These are phyloP conservation scores for Caenorhabditis plicata DNA, from an alignment of 2,888 invertebrate species.

Conservation along the genomic window DNA sequence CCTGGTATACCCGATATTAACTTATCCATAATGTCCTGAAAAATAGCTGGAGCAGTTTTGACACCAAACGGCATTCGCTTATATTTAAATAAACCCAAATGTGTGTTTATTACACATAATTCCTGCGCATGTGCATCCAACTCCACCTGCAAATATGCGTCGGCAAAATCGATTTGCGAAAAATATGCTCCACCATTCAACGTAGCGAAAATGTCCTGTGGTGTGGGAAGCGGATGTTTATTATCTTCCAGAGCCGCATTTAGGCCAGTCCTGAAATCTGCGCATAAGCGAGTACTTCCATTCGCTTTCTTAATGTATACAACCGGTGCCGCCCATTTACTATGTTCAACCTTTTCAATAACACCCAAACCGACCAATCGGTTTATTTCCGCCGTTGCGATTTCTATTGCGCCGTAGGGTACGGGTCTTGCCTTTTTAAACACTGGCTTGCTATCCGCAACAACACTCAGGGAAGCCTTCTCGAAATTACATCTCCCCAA, in stretches of 20 bases:
- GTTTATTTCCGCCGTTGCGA: constrained; percentile 37
- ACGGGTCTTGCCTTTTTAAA: constrained; percentile 34
- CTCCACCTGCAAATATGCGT: constrained; percentile 45
- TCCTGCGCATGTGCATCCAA: constrained; percentile 30
- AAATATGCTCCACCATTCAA: constrained; percentile 38
- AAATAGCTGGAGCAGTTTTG: constrained; percentile 43
- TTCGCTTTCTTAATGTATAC: constrained; percentile 29
- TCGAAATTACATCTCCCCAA: constrained; percentile 20
- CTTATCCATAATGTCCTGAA: constrained; percentile 43
- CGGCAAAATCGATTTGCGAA: constrained; percentile 38
- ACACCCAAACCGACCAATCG: constrained; percentile 23
- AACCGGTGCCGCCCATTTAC: constrained; percentile 45
- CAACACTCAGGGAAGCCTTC: constrained; percentile 28
- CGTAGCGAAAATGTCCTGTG: constrained; percentile 35
- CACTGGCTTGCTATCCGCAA: constrained; percentile 19
- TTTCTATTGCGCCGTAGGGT: constrained; percentile 20
- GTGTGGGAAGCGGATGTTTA: constrained; percentile 42
- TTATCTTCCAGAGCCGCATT: constrained; percentile 35
- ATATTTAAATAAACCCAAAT: constrained; percentile 39
- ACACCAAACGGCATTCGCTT: constrained; percentile 49
- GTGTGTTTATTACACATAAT: constrained; percentile 35
- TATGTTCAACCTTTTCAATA: constrained; percentile 14
- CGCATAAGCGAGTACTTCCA: constrained; percentile 34
- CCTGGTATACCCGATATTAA: constrained; percentile 29
- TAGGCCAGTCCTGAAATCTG: constrained; percentile 32